Percentiles rank a stretch among this genome's conserved stretches.
phyloP scores from a whole-genome alignment of 2,888 invertebrate species.

The Polymixis lichenea region DNA sequence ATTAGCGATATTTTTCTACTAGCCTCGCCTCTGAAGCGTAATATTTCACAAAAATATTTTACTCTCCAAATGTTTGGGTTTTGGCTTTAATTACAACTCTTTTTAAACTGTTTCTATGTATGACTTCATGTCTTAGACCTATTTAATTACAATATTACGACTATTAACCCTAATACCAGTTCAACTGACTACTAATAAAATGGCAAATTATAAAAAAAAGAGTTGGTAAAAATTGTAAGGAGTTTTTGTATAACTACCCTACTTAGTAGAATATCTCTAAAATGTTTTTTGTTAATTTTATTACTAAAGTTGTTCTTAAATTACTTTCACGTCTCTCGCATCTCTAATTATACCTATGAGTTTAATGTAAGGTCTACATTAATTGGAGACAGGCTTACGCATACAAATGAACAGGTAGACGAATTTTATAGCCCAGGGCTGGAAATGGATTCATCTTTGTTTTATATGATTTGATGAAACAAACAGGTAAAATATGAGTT shows the following conservation, averaged over 20 bases:
- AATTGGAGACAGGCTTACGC: background rate
- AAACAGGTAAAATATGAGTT: background rate
- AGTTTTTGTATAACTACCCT: background rate
- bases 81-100: background rate
- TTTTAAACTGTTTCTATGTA: background rate
- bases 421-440: background rate
- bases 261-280: background rate
- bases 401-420: background rate
- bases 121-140: background rate
- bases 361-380: background rate
- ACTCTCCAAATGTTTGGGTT: background rate
- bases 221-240: background rate
- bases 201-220: too few species aligned
- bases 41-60: background rate
- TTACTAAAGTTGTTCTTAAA: background rate
- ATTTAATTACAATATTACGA: background rate
- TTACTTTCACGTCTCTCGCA: background rate
- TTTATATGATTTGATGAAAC: background rate
- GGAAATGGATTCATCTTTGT: background rate
- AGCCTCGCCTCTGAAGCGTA: background rate
- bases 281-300: background rate
- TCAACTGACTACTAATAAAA: background rate
- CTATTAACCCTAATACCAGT: background rate
- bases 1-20: conserved; percentile 7
- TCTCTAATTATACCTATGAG: background rate